phyloP scores from a whole-genome alignment of 1,140 invertebrate genomes.

The Contarinia nasturtii region DNA sequence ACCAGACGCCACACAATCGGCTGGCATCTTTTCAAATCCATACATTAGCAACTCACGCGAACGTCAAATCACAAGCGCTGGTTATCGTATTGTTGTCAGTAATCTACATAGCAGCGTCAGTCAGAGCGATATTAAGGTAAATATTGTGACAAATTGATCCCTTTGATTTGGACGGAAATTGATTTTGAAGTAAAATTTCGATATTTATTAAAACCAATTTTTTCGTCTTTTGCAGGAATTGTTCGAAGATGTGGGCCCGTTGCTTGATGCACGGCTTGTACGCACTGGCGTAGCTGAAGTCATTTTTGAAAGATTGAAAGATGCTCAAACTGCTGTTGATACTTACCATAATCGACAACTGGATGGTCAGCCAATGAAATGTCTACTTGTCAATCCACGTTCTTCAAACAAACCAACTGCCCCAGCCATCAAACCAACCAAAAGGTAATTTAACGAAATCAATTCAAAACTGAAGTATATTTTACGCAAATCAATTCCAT shows the following conservation, averaged over 20 bases:
- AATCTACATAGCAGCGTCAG: constrained; percentile 72
- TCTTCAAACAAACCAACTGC: constrained; percentile 36
- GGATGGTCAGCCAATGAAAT: constrained; percentile 70
- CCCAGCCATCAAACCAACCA: constrained; percentile 22
- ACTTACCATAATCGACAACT: constrained; percentile 81
- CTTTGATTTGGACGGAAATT: no score
- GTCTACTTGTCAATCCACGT: constrained; percentile 50
- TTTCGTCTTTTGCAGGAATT: constrained; percentile 53
- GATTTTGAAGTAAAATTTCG: no score
- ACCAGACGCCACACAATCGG: constrained; percentile 25
- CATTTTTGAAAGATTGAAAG: constrained; percentile 63
- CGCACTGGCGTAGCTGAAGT: constrained; percentile 75
- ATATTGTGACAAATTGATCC: constrained; percentile 6
- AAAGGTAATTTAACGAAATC: background rate
- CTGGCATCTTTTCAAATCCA: constrained; percentile 29
- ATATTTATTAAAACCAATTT: constrained; percentile 1
- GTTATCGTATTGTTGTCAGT: constrained; percentile 65
- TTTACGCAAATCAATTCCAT: constrained; percentile 8
- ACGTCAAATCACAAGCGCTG: constrained; percentile 26
- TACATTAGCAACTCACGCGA: constrained; percentile 14
- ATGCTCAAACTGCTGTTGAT: constrained; percentile 74
- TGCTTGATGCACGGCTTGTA: constrained; percentile 65
- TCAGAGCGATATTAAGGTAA: constrained; percentile 70
- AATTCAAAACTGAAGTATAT: background rate
- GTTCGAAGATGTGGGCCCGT: constrained; percentile 77